These are phyloP conservation scores for Gorsachius magnificus DNA, from an alignment of 2,797 vertebrate genomes.

Conservation along the genomic window DNA sequence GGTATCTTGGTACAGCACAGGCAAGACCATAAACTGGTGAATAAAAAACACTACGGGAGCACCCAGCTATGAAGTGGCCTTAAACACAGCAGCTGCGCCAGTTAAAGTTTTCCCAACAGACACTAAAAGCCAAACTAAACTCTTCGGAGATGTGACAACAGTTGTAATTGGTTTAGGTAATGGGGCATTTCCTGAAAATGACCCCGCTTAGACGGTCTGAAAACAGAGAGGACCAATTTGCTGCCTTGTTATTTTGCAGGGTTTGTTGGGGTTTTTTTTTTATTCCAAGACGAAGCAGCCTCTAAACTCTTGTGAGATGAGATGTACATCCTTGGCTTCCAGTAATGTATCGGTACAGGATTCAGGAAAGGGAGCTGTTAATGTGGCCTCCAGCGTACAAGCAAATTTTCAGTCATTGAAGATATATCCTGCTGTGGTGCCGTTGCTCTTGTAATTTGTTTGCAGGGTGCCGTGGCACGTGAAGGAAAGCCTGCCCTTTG, in stretches of 20 bases:
- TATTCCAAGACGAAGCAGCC: neutral
- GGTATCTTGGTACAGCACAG: neutral
- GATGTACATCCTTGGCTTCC: neutral
- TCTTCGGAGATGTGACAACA: neutral
- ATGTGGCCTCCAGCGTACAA: neutral
- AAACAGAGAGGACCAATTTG: neutral
- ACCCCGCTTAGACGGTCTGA: neutral
- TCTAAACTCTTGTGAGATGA: neutral
- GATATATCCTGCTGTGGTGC: neutral
- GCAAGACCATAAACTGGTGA: neutral
- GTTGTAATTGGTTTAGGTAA: constrained; percentile 38
- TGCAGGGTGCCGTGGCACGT: neutral
- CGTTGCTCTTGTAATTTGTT: neutral
- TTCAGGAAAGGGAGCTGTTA: neutral
- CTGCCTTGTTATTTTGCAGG: neutral
- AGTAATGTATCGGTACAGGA: neutral
- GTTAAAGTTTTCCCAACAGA: constrained; percentile 23
- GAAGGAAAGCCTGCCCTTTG: neutral
- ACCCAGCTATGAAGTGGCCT: neutral
- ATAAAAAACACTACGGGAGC: neutral
- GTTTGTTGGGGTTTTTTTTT: too few species aligned
- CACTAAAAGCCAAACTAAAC: constrained; percentile 8
- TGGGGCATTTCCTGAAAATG: constrained; percentile 18
- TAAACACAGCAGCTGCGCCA: neutral
- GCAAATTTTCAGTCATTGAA: neutral